Evolutionary conservation across 2,113 vertebrate genomes (phyloP).

Genomic region (Eptatretus burgeri): DNA sequence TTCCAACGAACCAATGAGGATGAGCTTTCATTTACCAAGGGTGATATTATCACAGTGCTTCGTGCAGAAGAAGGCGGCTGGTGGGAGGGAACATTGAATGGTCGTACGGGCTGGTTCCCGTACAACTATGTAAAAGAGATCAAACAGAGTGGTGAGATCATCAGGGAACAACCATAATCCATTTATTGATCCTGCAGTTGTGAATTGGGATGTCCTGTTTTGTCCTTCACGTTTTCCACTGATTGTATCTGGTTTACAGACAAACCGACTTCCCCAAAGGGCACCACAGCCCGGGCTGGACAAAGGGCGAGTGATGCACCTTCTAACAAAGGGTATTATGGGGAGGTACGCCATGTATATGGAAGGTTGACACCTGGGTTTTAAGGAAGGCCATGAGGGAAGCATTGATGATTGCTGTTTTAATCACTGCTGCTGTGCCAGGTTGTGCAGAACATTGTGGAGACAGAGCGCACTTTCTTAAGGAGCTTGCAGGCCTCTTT

Average conservation of each 20-base stretch:
- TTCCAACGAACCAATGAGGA: conserved; percentile 96
- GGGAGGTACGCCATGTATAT: too few species aligned
- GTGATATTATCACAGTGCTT: conserved; percentile 63
- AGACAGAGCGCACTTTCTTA: conserved; percentile 86
- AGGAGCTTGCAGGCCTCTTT: conserved; percentile 77
- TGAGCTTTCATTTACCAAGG: conserved; percentile 72
- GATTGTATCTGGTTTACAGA: conserved; percentile 4
- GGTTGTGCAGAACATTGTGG: conserved; percentile 64
- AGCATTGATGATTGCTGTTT: too few species aligned
- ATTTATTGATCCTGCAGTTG: neutral
- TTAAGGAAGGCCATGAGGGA: too few species aligned
- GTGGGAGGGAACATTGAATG: conserved; percentile 66
- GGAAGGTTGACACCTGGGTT: too few species aligned
- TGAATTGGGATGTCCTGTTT: neutral
- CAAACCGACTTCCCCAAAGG: neutral
- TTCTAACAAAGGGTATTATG: too few species aligned
- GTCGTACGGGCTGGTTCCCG: conserved; percentile 83
- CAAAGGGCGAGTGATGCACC: too few species aligned
- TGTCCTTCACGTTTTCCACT: neutral
- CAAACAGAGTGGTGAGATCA: conserved; percentile 52
- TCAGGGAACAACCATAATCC: neutral
- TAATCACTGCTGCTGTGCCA: neutral
- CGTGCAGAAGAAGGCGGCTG: conserved; percentile 86
- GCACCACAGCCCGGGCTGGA: too few species aligned
- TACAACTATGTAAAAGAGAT: conserved; percentile 89